Percentiles rank a stretch among this genome's conserved stretches.
Conservation (phyloP, 1,140 invertebrate species). For the Cotesia vestalis region DNA sequence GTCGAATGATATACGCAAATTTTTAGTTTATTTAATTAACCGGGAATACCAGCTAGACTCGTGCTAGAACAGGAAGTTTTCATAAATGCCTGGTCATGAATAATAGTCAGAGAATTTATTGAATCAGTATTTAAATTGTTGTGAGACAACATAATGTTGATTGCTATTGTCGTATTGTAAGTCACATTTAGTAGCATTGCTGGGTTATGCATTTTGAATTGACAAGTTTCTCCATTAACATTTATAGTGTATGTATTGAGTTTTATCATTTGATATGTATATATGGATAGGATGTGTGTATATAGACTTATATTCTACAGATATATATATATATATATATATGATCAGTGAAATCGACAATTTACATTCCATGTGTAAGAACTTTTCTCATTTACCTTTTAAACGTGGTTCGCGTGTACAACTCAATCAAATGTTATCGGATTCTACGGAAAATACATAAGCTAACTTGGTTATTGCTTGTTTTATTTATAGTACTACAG, state of each 20-base stretch:
- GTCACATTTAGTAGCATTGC: not conserved
- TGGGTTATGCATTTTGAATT: no score
- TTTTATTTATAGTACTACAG: no score
- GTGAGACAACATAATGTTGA: conserved; percentile 21
- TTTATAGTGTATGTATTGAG: not conserved
- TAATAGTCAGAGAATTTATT: conserved; percentile 21
- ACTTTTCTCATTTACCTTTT: conserved; percentile 16
- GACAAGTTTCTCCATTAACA: conserved; percentile 8
- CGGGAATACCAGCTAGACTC: not conserved
- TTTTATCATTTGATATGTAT: no score
- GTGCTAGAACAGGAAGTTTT: conserved; percentile 12
- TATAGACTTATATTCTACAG: not conserved
- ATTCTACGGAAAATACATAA: conserved; percentile 5
- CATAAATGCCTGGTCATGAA: conserved; percentile 24
- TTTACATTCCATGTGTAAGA: conserved; percentile 4
- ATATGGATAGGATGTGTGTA: not conserved
- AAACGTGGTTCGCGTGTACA: conserved; percentile 15
- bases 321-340: not conserved
- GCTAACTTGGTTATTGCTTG: conserved; percentile 14
- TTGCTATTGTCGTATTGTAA: conserved; percentile 17
- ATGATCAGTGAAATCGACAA: conserved; percentile 1
- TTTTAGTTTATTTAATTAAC: conserved; percentile 27
- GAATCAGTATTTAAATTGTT: not conserved
- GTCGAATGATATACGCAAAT: no score
- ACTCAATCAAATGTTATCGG: conserved; percentile 27